Evolutionary conservation across 2,797 vertebrate genomes (phyloP).

Genomic region (Diplodus puntazzo): DNA sequence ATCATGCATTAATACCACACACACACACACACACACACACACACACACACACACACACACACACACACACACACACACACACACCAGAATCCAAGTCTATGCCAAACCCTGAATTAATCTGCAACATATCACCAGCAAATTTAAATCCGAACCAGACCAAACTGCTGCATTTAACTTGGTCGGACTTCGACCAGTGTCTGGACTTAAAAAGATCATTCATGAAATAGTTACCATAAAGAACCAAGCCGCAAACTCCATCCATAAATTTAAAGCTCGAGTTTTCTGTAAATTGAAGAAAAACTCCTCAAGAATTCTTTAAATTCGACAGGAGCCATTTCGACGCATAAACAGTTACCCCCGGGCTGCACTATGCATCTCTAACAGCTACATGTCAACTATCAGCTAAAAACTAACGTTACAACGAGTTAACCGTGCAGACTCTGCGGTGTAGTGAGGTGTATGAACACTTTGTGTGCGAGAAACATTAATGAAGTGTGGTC

Average conservation of each 20-base stretch:
- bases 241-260: not conserved
- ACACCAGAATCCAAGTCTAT: rapidly evolving
- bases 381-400: too few species aligned
- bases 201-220: not conserved
- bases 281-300: not conserved
- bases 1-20: too few species aligned
- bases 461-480: not conserved
- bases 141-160: not conserved
- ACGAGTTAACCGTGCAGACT: not conserved
- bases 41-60: not conserved
- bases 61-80: too few species aligned
- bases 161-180: not conserved
- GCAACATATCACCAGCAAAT: not conserved
- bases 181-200: not conserved
- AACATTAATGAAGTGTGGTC: not conserved
- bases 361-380: not conserved
- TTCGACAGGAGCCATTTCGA: not conserved
- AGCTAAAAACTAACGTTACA: not conserved
- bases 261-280: not conserved
- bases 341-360: not conserved
- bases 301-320: not conserved
- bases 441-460: not conserved
- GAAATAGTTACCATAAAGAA: not conserved
- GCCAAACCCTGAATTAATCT: not conserved
- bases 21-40: not conserved